Base-by-base conservation (phyloP, 1,140 invertebrate species). In the Drosophila triauraria region DNA sequence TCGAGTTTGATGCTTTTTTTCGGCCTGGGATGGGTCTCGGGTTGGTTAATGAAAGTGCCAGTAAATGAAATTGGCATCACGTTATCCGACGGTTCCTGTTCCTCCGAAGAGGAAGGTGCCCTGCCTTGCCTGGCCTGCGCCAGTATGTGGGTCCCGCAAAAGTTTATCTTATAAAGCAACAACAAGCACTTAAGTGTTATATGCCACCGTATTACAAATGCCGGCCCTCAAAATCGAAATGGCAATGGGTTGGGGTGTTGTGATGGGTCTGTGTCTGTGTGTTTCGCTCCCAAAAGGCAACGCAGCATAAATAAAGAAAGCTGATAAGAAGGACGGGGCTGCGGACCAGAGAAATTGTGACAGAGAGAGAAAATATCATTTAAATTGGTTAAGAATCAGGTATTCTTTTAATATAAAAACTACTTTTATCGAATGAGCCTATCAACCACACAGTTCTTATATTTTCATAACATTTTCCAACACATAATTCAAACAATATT, bases 151-250 rank as follows among this genome's bases (percentile, higher is more conserved):
- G 77, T 51, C 77, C 64, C 42, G 64, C 48, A 64, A 81, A 78
- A 81, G 78, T 90, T 90, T 88, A 88, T 88, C 85, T 88, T 90
- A 90, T 85, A 90, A 90, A 90, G 84, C 85, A 88, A 88, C 85
- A 90, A 90, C 85, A 85, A 81, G 82, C 85, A 88, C 85, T 88
- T 88, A 88, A 88, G 85, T 88, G 85, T 88, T 88, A 88, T 90
- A 90, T 88, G 85, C 85, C 85, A 88, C 85, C 85, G 85, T 90
- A 81, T 88, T 88, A 90, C 85, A 90, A 85, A 84, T 63, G 68
- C 63, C 75, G 74, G 61, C 51, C 59, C 62, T 56, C 54, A 64
- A 51, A 75, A 64, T 62, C 46, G 67, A 43, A 43, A 67, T 67
- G 62, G 46, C 20, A 42, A 20, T 64, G 59, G 32, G 23, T 38